These are phyloP conservation scores for Centrocercus urophasianus DNA, from an alignment of 2,113 vertebrate genomes.

Conservation along the genomic window DNA sequence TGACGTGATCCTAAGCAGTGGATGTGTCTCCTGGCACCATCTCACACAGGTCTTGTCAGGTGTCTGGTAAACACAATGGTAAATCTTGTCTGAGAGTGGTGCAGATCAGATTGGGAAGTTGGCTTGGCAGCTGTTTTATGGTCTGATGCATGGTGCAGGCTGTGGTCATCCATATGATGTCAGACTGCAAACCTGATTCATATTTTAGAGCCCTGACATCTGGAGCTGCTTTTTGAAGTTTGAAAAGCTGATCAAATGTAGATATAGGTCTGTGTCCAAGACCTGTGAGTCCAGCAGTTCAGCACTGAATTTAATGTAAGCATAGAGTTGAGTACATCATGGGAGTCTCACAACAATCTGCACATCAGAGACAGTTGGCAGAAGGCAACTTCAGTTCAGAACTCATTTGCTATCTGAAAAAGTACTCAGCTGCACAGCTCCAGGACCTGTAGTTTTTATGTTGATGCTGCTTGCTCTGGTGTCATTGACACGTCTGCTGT, in stretches of 20 bases:
- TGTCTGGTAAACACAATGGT: fast-evolving
- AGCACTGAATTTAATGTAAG: too few relatives aligned
- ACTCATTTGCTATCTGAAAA: background rate
- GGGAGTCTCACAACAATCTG: background rate
- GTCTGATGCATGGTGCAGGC: background rate
- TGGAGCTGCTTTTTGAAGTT: background rate
- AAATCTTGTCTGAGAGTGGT: fast-evolving
- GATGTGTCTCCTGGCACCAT: background rate
- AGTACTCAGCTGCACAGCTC: background rate
- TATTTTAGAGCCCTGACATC: fast-evolving
- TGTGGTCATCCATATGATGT: background rate
- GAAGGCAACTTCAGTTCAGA: fast-evolving
- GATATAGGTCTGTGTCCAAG: too few relatives aligned
- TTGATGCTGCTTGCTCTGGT: background rate
- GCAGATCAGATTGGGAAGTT: background rate
- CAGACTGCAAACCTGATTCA: background rate
- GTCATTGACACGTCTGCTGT: background rate
- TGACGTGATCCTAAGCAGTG: fast-evolving
- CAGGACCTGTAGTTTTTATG: background rate
- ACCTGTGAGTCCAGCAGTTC: background rate
- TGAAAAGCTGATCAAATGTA: background rate
- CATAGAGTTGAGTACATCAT: background rate
- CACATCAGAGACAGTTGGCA: background rate
- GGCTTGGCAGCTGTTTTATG: background rate
- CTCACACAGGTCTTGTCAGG: background rate